A percentile compares a stretch with the other conserved stretches of the same genome.
Conservation (phyloP, 2,113 vertebrate species). For the Hippolais icterina region DNA sequence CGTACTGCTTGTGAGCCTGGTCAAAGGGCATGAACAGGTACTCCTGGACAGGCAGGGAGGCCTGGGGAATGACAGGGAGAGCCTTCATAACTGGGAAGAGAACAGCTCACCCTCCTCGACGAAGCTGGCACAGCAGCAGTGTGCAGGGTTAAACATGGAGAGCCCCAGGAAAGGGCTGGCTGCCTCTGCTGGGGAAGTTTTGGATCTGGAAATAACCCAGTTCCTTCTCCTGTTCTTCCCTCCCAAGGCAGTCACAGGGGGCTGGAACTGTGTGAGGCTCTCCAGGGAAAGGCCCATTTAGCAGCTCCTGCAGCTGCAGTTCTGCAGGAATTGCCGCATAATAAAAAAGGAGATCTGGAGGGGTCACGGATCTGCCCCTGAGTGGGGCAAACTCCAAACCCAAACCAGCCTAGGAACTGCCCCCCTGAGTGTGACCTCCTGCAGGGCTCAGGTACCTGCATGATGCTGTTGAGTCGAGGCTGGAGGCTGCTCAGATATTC, state of each 20-base stretch:
- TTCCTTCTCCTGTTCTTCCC: constrained; percentile 8
- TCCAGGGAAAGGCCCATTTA: constrained; percentile 3
- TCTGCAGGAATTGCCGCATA: background rate
- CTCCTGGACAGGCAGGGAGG: constrained; percentile 94
- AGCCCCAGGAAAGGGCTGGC: background rate
- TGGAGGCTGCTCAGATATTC: constrained; percentile 96
- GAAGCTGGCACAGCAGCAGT: accelerated
- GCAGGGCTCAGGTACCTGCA: constrained; percentile 83
- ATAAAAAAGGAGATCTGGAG: background rate
- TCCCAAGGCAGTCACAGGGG: background rate
- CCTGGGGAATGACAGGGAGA: constrained; percentile 67
- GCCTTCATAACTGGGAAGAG: background rate
- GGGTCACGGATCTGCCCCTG: background rate
- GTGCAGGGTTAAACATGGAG: accelerated
- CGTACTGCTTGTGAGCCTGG: constrained; percentile 93
- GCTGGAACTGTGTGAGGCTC: background rate
- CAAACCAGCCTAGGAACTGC: background rate
- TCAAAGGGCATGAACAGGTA: constrained; percentile 96
- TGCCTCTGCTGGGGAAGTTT: background rate
- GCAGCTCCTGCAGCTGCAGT: background rate
- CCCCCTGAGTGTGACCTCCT: accelerated
- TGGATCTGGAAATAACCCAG: constrained; percentile 30
- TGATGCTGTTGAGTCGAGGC: constrained; percentile 93
- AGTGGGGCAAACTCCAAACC: background rate
- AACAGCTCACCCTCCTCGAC: background rate